Conservation (phyloP, 2,113 vertebrate genomes). For the Oreotragus oreotragus region DNA sequence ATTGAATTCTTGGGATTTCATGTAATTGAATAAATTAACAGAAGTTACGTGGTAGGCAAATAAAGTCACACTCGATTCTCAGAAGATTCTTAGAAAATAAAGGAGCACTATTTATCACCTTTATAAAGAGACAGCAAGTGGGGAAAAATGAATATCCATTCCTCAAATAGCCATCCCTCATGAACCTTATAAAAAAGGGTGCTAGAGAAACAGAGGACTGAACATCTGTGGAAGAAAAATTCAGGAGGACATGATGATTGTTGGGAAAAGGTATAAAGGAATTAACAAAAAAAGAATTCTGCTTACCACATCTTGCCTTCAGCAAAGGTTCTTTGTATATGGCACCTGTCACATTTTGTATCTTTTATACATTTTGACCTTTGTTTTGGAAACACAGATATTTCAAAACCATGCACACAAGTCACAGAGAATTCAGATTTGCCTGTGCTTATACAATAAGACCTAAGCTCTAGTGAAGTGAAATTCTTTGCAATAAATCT, state of each 20-base stretch:
- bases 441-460: background rate
- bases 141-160: background rate
- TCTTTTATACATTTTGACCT: background rate
- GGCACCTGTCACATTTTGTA: background rate
- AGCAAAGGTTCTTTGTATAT: background rate
- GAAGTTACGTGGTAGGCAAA: background rate
- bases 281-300: background rate
- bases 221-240: slow-evolving; percentile 50
- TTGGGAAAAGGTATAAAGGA: background rate
- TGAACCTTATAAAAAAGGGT: slow-evolving; percentile 22
- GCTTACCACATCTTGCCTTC: background rate
- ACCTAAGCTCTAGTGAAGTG: slow-evolving; percentile 28
- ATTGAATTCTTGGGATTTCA: background rate
- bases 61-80: background rate
- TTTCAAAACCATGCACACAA: background rate
- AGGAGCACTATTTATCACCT: slow-evolving; percentile 34
- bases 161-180: slow-evolving; percentile 61
- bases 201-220: background rate
- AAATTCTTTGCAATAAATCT: slow-evolving; percentile 62
- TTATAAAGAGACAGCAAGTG: slow-evolving; percentile 55
- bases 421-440: background rate
- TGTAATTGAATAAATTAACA: background rate
- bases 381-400: background rate
- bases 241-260: slow-evolving; percentile 53
- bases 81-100: background rate